These are phyloP conservation scores for Congeria kusceri DNA, from an alignment of 2,888 invertebrate species.

Conservation along the genomic window DNA sequence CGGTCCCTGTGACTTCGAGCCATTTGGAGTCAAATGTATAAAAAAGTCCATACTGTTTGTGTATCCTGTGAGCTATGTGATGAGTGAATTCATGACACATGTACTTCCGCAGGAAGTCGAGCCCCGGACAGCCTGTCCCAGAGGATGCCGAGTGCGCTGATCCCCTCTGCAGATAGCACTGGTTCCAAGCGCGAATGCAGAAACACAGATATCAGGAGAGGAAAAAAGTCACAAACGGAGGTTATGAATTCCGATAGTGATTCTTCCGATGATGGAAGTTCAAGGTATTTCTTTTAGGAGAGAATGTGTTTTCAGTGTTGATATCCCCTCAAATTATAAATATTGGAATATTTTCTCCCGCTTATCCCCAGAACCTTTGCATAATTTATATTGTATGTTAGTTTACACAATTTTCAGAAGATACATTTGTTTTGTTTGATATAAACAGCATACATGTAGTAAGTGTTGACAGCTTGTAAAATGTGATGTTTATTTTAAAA, in stretches of 20 bases:
- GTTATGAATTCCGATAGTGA: slow-evolving; percentile 38
- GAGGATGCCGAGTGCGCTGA: slow-evolving; percentile 29
- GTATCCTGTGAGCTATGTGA: too few species aligned
- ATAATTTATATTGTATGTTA: too few species aligned
- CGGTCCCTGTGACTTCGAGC: too few species aligned
- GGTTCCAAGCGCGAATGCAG: not conserved
- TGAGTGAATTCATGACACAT: too few species aligned
- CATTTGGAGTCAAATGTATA: too few species aligned
- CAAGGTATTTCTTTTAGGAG: not conserved
- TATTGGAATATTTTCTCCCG: too few species aligned
- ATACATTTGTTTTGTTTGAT: not conserved
- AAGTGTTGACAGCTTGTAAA: not conserved
- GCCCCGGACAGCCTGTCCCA: slow-evolving; percentile 19
- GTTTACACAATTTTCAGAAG: not conserved
- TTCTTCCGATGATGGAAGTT: not conserved
- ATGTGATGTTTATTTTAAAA: not conserved
- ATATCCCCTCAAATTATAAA: too few species aligned
- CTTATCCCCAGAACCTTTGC: too few species aligned
- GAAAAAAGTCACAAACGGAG: not conserved
- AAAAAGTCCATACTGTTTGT: too few species aligned
- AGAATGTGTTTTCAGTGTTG: too few species aligned
- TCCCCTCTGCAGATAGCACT: not conserved
- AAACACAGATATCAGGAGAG: not conserved
- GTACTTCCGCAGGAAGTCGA: not conserved
- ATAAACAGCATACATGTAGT: not conserved